Conservation (phyloP, 2,888 invertebrate species). For the Apamea monoglypha region DNA sequence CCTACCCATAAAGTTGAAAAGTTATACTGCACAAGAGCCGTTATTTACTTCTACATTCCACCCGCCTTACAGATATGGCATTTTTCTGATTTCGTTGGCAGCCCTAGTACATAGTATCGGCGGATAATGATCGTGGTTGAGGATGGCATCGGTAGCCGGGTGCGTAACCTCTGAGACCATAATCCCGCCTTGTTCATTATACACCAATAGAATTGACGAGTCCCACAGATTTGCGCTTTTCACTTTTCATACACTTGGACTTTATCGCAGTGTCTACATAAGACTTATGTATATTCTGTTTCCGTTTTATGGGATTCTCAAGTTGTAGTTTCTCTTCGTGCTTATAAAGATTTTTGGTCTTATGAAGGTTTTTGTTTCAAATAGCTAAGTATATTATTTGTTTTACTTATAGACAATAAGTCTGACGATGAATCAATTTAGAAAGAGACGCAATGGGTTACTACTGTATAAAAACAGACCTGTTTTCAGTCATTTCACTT, state of each 20-base stretch:
- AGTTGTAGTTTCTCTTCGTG: background rate
- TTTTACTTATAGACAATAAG: background rate
- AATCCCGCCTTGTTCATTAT: slow-evolving; percentile 87
- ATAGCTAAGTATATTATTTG: background rate
- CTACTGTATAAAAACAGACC: background rate
- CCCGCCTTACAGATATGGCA: background rate
- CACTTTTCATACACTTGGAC: slow-evolving; percentile 28
- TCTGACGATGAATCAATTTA: background rate
- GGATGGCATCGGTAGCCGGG: slow-evolving; percentile 71
- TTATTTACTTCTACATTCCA: background rate
- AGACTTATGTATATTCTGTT: background rate
- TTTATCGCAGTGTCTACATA: slow-evolving; percentile 22
- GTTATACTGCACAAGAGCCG: too few relatives aligned
- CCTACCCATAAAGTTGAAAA: background rate
- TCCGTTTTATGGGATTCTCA: background rate
- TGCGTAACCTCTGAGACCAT: slow-evolving; percentile 76
- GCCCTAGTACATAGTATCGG: slow-evolving; percentile 65
- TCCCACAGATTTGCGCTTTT: slow-evolving; percentile 79
- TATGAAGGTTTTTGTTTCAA: background rate
- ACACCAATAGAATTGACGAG: slow-evolving; percentile 79
- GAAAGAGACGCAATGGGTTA: background rate
- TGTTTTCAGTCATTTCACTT: background rate
- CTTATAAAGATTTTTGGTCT: background rate
- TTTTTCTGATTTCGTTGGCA: slow-evolving; percentile 50
- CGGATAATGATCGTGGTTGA: slow-evolving; percentile 69